phyloP scores from a whole-genome alignment of 1,140 invertebrate species.

The Ganaspis sp. region DNA sequence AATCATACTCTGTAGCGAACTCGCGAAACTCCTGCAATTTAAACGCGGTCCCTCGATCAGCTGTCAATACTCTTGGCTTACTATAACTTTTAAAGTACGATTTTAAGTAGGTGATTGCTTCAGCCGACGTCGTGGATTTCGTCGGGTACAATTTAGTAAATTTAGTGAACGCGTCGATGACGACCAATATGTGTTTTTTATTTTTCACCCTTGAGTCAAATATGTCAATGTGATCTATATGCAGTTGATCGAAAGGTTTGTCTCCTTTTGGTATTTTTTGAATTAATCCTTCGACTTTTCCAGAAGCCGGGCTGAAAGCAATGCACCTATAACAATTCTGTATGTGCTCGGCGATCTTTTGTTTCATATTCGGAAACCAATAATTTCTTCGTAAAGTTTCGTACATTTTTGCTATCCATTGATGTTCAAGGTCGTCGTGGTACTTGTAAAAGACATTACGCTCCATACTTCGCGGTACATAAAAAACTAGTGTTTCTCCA shows the following conservation, averaged over 20 bases:
- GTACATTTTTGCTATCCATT: conserved; percentile 41
- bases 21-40: background rate
- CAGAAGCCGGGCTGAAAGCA: conserved; percentile 11
- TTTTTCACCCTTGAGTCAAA: background rate
- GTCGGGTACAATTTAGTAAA: background rate
- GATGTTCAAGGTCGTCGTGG: conserved; percentile 46
- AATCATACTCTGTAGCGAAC: conserved; percentile 12
- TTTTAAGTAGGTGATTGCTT: too few species aligned
- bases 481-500: conserved; percentile 11
- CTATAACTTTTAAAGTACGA: too few species aligned
- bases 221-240: background rate
- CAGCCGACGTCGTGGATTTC: background rate
- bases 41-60: too few species aligned
- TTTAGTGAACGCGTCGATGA: conserved; percentile 36
- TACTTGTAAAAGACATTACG: conserved; percentile 36
- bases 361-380: conserved; percentile 46
- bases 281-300: conserved; percentile 26
- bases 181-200: conserved; percentile 21
- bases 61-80: too few species aligned
- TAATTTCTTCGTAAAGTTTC: conserved; percentile 38
- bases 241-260: conserved; percentile 17
- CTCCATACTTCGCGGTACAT: conserved; percentile 46
- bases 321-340: conserved; percentile 47
- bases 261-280: too few species aligned
- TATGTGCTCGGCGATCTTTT: conserved; percentile 40